Percentiles rank a stretch among this genome's conserved stretches.
These are phyloP conservation scores for Plotosus lineatus DNA, from an alignment of 2,113 vertebrate genomes.

Conservation along the genomic window DNA sequence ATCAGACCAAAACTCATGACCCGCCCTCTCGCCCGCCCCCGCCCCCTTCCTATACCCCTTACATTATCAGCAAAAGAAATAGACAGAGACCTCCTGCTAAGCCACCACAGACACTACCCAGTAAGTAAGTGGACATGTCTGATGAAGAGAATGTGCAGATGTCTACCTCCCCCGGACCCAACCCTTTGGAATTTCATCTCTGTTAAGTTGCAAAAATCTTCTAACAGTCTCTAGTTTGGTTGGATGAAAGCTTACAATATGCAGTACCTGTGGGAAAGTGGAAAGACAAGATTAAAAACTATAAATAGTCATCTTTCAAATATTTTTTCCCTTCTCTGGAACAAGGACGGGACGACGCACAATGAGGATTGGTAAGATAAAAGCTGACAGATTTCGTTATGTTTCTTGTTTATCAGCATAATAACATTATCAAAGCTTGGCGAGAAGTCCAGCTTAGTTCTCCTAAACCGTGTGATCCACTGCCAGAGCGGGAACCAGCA, in stretches of 20 bases:
- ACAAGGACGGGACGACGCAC: neutral
- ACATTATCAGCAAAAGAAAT: constrained; percentile 15
- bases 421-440: constrained; percentile 27
- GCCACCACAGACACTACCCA: constrained; percentile 60
- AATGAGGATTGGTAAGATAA: constrained; percentile 18
- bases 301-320: constrained; percentile 29
- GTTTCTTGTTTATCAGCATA: constrained; percentile 5
- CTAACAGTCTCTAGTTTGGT: constrained; percentile 51
- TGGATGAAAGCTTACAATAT: constrained; percentile 16
- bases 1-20: constrained; percentile 54
- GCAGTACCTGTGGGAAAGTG: constrained; percentile 2
- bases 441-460: neutral
- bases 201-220: constrained; percentile 37
- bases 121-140: constrained; percentile 50
- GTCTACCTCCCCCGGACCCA: constrained; percentile 6
- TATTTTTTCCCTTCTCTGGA: constrained; percentile 8
- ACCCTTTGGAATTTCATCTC: constrained; percentile 51
- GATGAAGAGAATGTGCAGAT: constrained; percentile 62
- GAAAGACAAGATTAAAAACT: constrained; percentile 34
- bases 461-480: constrained; percentile 9
- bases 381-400: neutral
- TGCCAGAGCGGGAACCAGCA: constrained; percentile 31
- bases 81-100: constrained; percentile 52
- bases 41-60: constrained; percentile 25
- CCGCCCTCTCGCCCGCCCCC: constrained; percentile 30